A percentile compares a stretch with the other conserved stretches of the same genome.
These are phyloP conservation scores for Netelia inedita DNA, from an alignment of 2,888 invertebrate species.

Conservation along the genomic window DNA sequence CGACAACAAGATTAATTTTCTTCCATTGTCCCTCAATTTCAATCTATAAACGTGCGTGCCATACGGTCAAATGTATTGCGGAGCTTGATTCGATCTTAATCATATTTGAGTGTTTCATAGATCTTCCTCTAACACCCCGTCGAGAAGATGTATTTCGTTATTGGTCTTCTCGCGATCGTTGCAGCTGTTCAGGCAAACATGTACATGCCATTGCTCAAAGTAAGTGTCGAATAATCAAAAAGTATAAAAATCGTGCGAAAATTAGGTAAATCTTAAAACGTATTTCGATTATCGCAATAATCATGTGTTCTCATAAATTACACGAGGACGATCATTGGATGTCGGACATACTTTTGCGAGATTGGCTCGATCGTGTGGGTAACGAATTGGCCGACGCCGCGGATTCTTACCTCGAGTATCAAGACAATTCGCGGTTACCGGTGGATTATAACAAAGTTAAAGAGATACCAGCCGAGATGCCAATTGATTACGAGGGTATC, in stretches of 20 bases:
- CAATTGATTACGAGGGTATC: constrained; percentile 90
- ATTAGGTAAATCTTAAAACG: neutral
- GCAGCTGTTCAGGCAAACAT: constrained; percentile 74
- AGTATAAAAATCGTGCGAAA: neutral
- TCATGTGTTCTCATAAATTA: neutral
- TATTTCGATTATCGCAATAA: neutral
- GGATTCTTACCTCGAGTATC: constrained; percentile 89
- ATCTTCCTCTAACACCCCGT: neutral
- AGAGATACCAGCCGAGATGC: constrained; percentile 82
- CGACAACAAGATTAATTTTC: no score
- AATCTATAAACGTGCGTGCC: neutral
- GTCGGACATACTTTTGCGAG: constrained; percentile 91
- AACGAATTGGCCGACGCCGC: constrained; percentile 90
- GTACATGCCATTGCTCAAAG: constrained; percentile 78
- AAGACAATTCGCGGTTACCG: constrained; percentile 85
- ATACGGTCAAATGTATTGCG: neutral
- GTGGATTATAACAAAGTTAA: constrained; percentile 78
- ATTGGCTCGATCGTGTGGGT: constrained; percentile 92
- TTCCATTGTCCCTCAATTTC: neutral
- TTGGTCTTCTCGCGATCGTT: constrained; percentile 71
- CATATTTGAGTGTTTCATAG: neutral
- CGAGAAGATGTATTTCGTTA: constrained; percentile 70
- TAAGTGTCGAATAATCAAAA: constrained; percentile 58
- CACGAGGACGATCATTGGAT: constrained; percentile 87
- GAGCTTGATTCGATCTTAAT: neutral